Evolutionary conservation across 2,888 invertebrate genomes (phyloP), one percentile per base, ranked within the genome.

Genomic region (Xestia ashworthii): DNA sequence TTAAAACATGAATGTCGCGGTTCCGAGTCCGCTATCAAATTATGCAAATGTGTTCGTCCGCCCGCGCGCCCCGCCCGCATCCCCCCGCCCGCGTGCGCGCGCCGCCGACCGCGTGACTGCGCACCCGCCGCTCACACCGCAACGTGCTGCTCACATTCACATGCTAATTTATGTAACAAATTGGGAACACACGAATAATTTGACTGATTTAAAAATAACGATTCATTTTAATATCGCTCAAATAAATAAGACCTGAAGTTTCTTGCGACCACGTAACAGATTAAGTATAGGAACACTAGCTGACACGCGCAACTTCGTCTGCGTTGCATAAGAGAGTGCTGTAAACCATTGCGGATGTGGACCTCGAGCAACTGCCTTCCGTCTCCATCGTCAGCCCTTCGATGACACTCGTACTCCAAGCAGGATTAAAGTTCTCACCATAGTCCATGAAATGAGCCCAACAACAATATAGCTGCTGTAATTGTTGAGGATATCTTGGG

Each of bases 121-220:
- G 75, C 75, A 22, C 19, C 22, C 50, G 64, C 76, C 44, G 77
- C 77, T 50, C 50, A n/a, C 78, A 5, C 48, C 77, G 22, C 50
- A 25, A 68, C 62, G 53, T 64, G 77, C 46, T 38, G 25, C 6
- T 64, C 62, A 64, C 62, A 80, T 80, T 62, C 25, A 72, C 11
- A 80, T 78, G 80, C 14, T 80, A 78, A 78, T 78, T 71, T 55
- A 62, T 78, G 50, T 80, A 5, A 71, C 71, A 25, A 25, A 19
- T 53, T 77, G 50, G 44, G 44, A 67, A 19, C 41, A 67, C 53
- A 25, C 53, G 53, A 70, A 62, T 80, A 25, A 71, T 50, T 46
- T 71, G 4, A 78, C 38, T 78, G 22, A 71, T 55, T 25, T 55
- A 55, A 69, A 48, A 50, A 73, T 25, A 41, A 6, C 41, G 32